phyloP scores from a whole-genome alignment of 2,888 invertebrate genomes.

The Scrobipalpa atriplicella region DNA sequence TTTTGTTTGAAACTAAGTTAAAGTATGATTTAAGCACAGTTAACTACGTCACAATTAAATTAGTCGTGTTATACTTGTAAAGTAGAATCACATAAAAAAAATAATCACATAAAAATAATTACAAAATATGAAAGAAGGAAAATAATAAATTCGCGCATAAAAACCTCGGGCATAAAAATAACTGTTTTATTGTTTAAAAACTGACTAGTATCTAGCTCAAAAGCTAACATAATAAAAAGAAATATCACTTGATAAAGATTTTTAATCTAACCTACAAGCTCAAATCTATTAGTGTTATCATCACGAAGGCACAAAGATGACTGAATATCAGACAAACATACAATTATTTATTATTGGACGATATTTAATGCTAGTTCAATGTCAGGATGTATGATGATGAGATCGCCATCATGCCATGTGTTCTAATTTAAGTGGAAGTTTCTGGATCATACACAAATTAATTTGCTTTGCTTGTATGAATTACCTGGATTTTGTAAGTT shows the following conservation, averaged over 20 bases:
- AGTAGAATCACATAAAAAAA: too few species aligned
- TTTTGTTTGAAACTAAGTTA: not conserved
- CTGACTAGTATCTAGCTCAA: too few species aligned
- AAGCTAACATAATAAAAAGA: not conserved
- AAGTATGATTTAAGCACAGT: not conserved
- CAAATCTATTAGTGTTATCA: not conserved
- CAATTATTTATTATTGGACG: not conserved
- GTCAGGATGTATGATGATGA: conserved; percentile 49
- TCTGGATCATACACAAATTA: not conserved
- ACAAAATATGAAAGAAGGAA: too few species aligned
- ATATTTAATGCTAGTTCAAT: conserved; percentile 51
- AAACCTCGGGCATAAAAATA: too few species aligned
- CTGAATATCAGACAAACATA: conserved; percentile 7
- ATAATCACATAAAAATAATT: too few species aligned
- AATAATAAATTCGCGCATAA: too few species aligned
- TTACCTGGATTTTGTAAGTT: too few species aligned
- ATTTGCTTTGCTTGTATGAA: too few species aligned
- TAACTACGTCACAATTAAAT: not conserved
- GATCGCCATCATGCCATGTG: conserved; percentile 34
- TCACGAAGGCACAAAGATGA: not conserved
- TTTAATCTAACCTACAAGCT: not conserved
- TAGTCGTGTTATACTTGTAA: not conserved
- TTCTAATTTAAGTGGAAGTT: conserved; percentile 34
- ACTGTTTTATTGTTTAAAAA: too few species aligned
- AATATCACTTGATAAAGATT: not conserved